Evolutionary conservation across 1,140 invertebrate species (phyloP).

Genomic region (Solenopsis fugax): DNA sequence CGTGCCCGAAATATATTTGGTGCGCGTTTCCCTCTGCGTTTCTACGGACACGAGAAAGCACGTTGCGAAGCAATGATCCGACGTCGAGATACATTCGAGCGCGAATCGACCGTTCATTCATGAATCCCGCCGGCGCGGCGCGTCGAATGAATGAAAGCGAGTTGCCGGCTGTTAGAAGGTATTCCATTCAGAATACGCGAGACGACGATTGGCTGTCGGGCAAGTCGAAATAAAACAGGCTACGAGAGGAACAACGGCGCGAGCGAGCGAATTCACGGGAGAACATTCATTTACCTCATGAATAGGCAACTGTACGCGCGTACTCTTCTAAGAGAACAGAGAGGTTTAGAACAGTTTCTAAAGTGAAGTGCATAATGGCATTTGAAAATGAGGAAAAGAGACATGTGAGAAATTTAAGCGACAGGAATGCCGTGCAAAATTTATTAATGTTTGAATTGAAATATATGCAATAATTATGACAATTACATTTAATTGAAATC

Average conservation of each 20-base stretch:
- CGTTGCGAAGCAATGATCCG: slow-evolving; percentile 36
- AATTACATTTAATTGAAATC: background rate
- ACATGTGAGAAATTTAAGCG: background rate
- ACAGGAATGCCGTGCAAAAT: background rate
- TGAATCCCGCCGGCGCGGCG: slow-evolving; percentile 32
- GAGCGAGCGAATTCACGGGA: background rate
- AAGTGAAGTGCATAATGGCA: background rate
- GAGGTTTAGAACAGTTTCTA: background rate
- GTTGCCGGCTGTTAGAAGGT: slow-evolving; percentile 17
- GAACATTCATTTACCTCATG: background rate
- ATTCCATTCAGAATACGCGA: slow-evolving; percentile 43
- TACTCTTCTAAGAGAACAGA: background rate
- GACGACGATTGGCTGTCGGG: slow-evolving; percentile 17
- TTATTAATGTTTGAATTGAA: background rate
- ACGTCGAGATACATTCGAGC: slow-evolving; percentile 52
- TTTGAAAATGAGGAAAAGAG: background rate
- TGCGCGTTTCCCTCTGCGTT: background rate
- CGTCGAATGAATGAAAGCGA: slow-evolving; percentile 48
- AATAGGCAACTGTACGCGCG: background rate
- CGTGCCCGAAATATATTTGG: slow-evolving; percentile 40
- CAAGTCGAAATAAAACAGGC: slow-evolving; percentile 19
- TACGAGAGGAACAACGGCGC: background rate
- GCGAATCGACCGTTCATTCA: slow-evolving; percentile 55
- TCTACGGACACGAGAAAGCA: slow-evolving; percentile 35
- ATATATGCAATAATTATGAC: background rate